Evolutionary conservation across 1,140 invertebrate genomes (phyloP).

Genomic region (Trachymyrmex cornetzi): DNA sequence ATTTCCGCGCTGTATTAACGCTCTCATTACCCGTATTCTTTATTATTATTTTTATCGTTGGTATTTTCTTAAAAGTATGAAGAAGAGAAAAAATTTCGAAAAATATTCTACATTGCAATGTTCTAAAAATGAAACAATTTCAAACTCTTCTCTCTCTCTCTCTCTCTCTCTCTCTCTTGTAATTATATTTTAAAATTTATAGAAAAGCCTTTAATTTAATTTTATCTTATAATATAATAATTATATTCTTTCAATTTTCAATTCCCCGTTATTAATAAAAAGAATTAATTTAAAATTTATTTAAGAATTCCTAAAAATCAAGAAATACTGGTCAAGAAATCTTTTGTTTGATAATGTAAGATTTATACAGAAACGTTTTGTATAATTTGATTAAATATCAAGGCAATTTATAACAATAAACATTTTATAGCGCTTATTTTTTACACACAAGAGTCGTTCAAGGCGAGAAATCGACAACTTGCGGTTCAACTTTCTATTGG

Average conservation of each 20-base stretch:
- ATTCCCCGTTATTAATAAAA: neutral
- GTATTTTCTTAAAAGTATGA: neutral
- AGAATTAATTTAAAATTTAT: neutral
- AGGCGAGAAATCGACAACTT: neutral
- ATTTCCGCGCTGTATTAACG: too few relatives aligned
- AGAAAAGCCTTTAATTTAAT: neutral
- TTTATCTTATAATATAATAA: neutral
- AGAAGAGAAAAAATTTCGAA: neutral
- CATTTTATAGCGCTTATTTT: neutral
- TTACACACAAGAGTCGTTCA: neutral
- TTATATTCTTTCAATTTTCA: neutral
- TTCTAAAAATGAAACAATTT: neutral
- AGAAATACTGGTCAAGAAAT: neutral
- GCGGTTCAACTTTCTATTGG: slow-evolving; percentile 15
- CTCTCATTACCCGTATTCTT: too few relatives aligned
- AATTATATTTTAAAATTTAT: neutral
- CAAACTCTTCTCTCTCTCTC: neutral
- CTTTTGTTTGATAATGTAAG: neutral
- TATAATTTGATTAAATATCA: neutral
- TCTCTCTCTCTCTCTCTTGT: neutral
- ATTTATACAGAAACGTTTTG: neutral
- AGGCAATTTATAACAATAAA: slow-evolving; percentile 1
- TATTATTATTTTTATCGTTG: neutral
- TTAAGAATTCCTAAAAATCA: neutral
- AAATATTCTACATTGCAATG: neutral